phyloP scores from a whole-genome alignment of 1,140 invertebrate species.

The Conus ventricosus region DNA sequence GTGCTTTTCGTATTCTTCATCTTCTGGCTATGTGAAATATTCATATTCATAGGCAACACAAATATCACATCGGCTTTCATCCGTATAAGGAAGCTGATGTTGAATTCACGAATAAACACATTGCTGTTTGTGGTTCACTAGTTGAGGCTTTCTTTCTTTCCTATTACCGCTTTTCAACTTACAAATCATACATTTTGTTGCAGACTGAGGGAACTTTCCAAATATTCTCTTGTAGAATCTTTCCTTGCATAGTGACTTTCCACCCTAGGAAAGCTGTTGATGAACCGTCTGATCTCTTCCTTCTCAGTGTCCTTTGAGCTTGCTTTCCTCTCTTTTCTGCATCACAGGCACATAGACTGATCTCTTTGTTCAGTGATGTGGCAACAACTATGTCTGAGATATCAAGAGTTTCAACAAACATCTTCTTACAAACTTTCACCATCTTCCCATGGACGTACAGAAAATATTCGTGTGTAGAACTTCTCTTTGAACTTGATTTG shows the following conservation, averaged over 20 bases:
- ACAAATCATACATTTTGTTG: background rate
- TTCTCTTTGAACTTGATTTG: no score
- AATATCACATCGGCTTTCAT: background rate
- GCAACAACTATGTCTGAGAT: no score
- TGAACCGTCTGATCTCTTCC: background rate
- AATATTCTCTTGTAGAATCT: background rate
- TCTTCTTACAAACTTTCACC: background rate
- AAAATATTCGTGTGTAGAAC: no score
- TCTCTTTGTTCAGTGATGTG: no score
- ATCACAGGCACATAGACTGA: no score
- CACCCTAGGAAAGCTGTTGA: background rate
- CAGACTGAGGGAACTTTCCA: background rate
- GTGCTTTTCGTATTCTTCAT: background rate
- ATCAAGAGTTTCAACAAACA: background rate
- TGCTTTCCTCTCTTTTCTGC: background rate
- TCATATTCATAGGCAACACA: background rate
- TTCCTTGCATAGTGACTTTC: background rate
- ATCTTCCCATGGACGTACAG: background rate
- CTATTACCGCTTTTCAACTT: background rate
- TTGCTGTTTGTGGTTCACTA: background rate
- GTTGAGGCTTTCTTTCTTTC: background rate
- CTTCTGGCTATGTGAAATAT: background rate
- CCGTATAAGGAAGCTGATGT: background rate
- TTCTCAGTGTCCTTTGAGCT: background rate
- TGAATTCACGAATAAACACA: conserved; percentile 9